Evolutionary conservation across 2,113 vertebrate species (phyloP), one percentile per base, ranked within the genome.

Genomic region (Apus apus): DNA sequence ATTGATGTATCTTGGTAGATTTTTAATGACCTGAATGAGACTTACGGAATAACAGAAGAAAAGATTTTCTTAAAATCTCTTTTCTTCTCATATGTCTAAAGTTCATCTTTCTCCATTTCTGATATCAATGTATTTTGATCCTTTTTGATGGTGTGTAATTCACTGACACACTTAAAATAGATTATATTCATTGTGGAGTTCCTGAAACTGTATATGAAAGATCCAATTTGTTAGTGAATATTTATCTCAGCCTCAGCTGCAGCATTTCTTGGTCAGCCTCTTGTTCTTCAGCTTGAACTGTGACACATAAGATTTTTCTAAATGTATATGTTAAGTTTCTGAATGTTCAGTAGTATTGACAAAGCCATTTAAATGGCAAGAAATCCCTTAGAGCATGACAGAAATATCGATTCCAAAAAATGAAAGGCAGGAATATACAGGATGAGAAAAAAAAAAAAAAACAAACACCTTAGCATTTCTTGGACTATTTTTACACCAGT

Each of bases 401-500:
- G 11, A 87, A 91, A 64, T 68, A 19, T 2, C 19, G 7, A 40
- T 77, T 13, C 22, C 34, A 78, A 71, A 85, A 87, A 34, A 32
- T 34, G 8, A 72, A 48, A 56, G 48, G 78, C 13, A 19, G 2
- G 11, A 68, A 64, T 5, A 36, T 6, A 22, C 8, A 57, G 1
- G 5, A 16, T 51, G 18, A 79, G 65, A 71, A 89, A 70, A 83
- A 21, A 48, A 38, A 38, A 38, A 38, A 38, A 8, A 38, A n/a
- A n/a, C n/a, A n/a, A n/a, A n/a, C n/a, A 2, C 0, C 12, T 53
- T 38, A 56, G 5, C 2, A 3, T 70, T 58, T 51, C 21, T 62
- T 2, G 1, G 9, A 26, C 23, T 26, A 4, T 84, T 77, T 93
- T 80, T 73, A 57, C 0, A 0, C 8, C 56, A 19, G 6, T 43